These are phyloP conservation scores for Dione juno DNA, from an alignment of 2,888 invertebrate species.

Conservation along the genomic window DNA sequence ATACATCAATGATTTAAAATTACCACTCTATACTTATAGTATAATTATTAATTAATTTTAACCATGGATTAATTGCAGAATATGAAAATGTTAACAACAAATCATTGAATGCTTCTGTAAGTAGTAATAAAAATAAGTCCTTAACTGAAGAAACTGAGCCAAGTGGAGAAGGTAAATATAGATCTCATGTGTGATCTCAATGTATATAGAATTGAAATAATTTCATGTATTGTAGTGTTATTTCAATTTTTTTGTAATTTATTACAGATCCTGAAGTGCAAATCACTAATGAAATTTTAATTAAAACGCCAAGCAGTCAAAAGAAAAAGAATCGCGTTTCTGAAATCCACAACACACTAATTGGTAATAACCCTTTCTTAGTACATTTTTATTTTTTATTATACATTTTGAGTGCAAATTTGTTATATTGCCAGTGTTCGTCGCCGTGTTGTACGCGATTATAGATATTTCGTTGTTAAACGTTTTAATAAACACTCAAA, in stretches of 20 bases:
- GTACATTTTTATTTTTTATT: background rate
- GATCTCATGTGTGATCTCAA: no score
- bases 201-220: background rate
- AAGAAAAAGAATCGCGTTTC: constrained; percentile 34
- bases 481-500: no score
- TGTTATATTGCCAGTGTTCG: no score
- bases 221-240: no score
- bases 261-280: background rate
- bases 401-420: no score
- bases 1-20: no score
- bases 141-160: background rate
- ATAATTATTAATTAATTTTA: no score
- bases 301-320: constrained; percentile 38
- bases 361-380: background rate
- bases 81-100: background rate
- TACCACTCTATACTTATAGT: no score
- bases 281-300: constrained; percentile 2
- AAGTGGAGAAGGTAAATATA: constrained; percentile 16
- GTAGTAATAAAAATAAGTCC: constrained; percentile 19
- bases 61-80: background rate
- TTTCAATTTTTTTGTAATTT: background rate
- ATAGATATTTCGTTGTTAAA: no score
- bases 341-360: background rate
- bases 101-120: constrained; percentile 20
- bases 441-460: no score